Conservation (phyloP, 2,797 vertebrate species). For the Ispidina lecontei region DNA sequence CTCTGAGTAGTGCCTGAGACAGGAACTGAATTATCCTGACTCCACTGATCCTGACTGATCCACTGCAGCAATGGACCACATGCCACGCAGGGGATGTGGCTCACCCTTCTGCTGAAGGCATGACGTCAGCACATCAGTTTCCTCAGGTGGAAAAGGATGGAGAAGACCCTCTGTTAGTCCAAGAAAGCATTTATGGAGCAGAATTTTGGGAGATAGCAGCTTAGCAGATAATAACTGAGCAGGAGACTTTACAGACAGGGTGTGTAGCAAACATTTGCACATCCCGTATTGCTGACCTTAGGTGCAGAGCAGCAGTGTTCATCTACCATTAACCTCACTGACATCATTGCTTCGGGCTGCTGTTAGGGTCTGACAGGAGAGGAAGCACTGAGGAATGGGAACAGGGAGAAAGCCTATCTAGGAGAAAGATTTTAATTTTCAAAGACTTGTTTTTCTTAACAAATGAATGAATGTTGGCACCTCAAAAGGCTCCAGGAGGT, state of each 20-base stretch:
- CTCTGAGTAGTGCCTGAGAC: not conserved
- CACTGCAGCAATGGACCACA: not conserved
- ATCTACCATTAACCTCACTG: not conserved
- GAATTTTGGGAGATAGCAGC: not conserved
- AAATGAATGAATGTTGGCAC: conserved; percentile 8
- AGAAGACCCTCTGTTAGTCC: not conserved
- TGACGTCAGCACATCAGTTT: too few species aligned
- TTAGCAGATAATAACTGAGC: not conserved
- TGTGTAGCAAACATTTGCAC: accelerated
- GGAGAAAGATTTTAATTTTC: not conserved
- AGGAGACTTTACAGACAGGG: not conserved
- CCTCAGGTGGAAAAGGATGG: not conserved
- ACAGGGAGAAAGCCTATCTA: not conserved
- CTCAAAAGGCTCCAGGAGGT: not conserved
- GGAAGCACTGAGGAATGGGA: not conserved
- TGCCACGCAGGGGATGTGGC: not conserved
- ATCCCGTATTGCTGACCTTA: accelerated
- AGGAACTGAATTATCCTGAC: not conserved
- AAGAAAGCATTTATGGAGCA: not conserved
- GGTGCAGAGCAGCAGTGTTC: not conserved
- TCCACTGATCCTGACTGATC: not conserved
- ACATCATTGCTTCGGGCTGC: not conserved
- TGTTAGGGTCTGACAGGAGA: not conserved
- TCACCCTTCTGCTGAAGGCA: not conserved
- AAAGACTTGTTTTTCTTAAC: not conserved